Evolutionary conservation across 2,113 vertebrate genomes (phyloP).

Genomic region (Pelecanoides urinatrix): DNA sequence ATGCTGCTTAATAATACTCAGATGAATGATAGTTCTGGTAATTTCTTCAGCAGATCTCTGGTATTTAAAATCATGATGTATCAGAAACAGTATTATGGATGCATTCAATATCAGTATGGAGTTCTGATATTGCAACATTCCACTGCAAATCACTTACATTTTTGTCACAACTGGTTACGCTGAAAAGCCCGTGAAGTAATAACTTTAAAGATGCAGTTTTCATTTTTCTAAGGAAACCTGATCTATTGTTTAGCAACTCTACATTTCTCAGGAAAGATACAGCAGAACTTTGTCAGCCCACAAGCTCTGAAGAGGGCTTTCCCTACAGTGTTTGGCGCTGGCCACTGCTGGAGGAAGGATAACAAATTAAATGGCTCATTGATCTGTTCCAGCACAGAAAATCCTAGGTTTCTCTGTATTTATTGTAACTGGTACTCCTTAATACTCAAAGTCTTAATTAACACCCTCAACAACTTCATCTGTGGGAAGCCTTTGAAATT

Average conservation of each 20-base stretch:
- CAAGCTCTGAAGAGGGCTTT: not conserved
- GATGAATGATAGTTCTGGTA: not conserved
- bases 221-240: not conserved
- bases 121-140: not conserved
- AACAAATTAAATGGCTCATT: constrained; percentile 34
- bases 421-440: not conserved
- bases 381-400: not conserved
- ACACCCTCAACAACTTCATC: not conserved
- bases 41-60: not conserved
- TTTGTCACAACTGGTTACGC: not conserved
- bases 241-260: not conserved
- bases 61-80: not conserved
- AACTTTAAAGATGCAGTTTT: not conserved
- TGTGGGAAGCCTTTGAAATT: not conserved
- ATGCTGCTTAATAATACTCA: not conserved
- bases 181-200: not conserved
- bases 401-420: not conserved
- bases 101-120: not conserved
- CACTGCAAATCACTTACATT: not conserved
- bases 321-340: not conserved
- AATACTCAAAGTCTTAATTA: not conserved
- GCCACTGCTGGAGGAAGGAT: not conserved
- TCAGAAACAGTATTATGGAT: not conserved
- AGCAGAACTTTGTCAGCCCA: not conserved
- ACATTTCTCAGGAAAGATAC: not conserved